Base-by-base conservation (phyloP, 2,888 invertebrate species). In the Sphaerophoria taeniata region DNA sequence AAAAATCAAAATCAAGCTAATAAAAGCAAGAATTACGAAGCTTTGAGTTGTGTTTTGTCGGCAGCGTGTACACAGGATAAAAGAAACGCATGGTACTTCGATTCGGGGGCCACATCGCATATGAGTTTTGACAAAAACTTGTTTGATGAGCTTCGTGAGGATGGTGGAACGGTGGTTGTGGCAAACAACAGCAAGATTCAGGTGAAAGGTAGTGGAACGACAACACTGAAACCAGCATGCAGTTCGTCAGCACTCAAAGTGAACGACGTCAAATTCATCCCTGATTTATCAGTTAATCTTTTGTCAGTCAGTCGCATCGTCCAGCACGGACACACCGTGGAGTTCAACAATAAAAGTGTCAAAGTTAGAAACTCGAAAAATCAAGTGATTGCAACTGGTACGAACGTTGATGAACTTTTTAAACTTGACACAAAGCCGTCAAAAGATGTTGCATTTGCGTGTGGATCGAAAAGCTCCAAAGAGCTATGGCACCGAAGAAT, bases 381-480 rank as follows among this genome's bases (percentile, higher is more conserved):
- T 24, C 24, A 24, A 24, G 24, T 24, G 24, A 24, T 24, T 24
- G 24, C 24, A 24, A 24, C 24, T 24, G 24, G 24, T 24, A 24
- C 24, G 24, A 24, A 24, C 24, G 24, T 24, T 24, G 24, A 24
- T 24, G 24, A 24, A 24, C 24, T 24, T 24, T 24, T 24, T 24
- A 24, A 24, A 24, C 24, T 24, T 24, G 24, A 24, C 24, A 24
- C 24, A 24, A 24, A 24, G 24, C 24, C 24, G 24, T 24, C 24
- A 24, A 24, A 24, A 24, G 24, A 24, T 24, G 24, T 24, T 24
- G 24, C 24, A 2, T 24, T 24, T 53, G 31, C 53, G 53, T 53
- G 53, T 53, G 31, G 53, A 53, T 53, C 53, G n/a, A 53, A 53
- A 49, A 49, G 47, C 47, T 5, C 47, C 47, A 49, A 49, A 49